phyloP scores from a whole-genome alignment of 2,113 vertebrate species.

The Heterocephalus glaber region DNA sequence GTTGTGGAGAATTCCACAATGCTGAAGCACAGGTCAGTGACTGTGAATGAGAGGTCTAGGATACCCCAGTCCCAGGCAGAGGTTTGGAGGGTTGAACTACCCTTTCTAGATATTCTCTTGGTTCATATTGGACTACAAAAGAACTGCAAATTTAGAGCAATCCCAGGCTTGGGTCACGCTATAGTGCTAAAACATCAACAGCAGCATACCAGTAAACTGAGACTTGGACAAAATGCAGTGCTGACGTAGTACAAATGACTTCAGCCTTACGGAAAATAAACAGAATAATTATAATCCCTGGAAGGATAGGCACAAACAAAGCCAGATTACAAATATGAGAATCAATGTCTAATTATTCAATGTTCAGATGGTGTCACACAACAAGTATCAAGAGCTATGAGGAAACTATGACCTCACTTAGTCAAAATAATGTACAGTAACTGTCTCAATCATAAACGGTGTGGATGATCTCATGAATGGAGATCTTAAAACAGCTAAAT shows the following conservation, averaged over 20 bases:
- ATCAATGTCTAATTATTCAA: neutral
- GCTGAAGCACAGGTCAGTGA: neutral
- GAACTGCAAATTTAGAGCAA: neutral
- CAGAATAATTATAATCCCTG: neutral
- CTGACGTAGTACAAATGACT: neutral
- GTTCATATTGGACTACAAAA: neutral
- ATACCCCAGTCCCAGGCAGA: neutral
- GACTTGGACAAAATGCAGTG: neutral
- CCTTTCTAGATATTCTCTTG: neutral
- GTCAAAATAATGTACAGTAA: neutral
- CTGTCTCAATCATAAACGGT: neutral
- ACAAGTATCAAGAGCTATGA: neutral
- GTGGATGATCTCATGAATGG: too few relatives aligned
- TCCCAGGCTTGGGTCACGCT: neutral
- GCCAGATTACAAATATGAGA: neutral
- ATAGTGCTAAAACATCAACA: neutral
- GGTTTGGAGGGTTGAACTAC: too few relatives aligned
- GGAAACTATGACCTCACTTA: neutral
- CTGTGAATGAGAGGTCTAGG: neutral
- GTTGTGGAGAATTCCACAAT: neutral
- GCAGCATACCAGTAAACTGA: neutral
- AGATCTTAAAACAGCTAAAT: neutral
- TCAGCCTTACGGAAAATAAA: neutral
- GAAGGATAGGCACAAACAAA: too few relatives aligned
- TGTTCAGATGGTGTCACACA: neutral